Percentiles rank a stretch among this genome's conserved stretches.
Evolutionary conservation across 2,797 vertebrate genomes (phyloP).

Genomic region (Sebastes matsubarae): DNA sequence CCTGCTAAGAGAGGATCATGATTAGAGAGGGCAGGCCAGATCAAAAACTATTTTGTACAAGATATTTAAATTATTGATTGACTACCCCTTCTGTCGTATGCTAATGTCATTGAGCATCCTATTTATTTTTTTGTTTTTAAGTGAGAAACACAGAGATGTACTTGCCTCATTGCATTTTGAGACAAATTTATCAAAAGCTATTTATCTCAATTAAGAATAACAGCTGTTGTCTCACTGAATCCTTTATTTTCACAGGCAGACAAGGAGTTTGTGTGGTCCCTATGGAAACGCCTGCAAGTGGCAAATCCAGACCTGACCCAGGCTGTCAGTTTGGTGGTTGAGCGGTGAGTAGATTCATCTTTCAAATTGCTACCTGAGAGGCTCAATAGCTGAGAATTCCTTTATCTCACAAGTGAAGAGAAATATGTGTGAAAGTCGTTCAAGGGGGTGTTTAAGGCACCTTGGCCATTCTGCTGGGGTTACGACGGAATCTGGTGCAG

Average conservation of each 20-base stretch:
- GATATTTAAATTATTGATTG: slow-evolving; percentile 80
- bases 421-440: slow-evolving; percentile 80
- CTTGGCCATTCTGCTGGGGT: slow-evolving; percentile 74
- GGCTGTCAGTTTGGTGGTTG: slow-evolving; percentile 89
- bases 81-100: slow-evolving; percentile 66
- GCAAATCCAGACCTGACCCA: slow-evolving; percentile 91
- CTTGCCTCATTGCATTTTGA: slow-evolving; percentile 19
- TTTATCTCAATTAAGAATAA: slow-evolving; percentile 44
- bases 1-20: slow-evolving; percentile 58
- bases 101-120: slow-evolving; percentile 69
- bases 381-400: slow-evolving; percentile 69
- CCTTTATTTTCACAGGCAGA: slow-evolving; percentile 85
- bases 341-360: slow-evolving; percentile 88
- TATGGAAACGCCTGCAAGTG: slow-evolving; percentile 93
- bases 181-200: slow-evolving; percentile 22
- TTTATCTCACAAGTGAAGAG: slow-evolving; percentile 68
- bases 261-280: slow-evolving; percentile 97
- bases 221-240: slow-evolving; percentile 40
- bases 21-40: slow-evolving; percentile 73
- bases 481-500: slow-evolving; percentile 80
- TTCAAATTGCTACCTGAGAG: slow-evolving; percentile 71
- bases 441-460: slow-evolving; percentile 74
- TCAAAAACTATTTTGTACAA: slow-evolving; percentile 78
- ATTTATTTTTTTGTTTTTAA: slow-evolving; percentile 59
- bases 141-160: slow-evolving; percentile 37